Conservation (phyloP, 2,888 invertebrate genomes). For the Thymelicus lineola region DNA sequence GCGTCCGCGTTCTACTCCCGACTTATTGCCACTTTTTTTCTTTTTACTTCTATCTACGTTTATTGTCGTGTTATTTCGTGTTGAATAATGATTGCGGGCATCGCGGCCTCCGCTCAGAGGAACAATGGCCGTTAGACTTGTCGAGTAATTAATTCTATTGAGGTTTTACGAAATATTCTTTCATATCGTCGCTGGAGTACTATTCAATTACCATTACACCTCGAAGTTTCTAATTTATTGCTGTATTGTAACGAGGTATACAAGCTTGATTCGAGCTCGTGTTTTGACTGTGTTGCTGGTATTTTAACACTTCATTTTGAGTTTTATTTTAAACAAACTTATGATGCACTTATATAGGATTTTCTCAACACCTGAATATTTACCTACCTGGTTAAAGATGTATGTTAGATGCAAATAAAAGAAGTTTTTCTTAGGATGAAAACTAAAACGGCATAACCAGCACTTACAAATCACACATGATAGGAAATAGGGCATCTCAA, state of each 20-base stretch:
- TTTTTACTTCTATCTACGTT: constrained; percentile 39
- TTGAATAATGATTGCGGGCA: constrained; percentile 30
- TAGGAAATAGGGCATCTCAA: constrained; percentile 14
- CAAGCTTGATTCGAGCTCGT: not conserved
- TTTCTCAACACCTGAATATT: too few relatives aligned
- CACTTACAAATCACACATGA: not conserved
- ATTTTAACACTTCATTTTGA: too few relatives aligned
- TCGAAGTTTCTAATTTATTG: constrained; percentile 35
- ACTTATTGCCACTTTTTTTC: constrained; percentile 50
- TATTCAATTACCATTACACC: constrained; percentile 30
- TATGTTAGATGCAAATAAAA: not conserved
- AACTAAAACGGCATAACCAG: not conserved
- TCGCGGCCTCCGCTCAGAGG: constrained; percentile 21
- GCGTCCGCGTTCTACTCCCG: constrained; percentile 45
- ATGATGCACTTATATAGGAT: too few relatives aligned
- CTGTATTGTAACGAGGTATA: constrained; percentile 6
- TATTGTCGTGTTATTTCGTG: constrained; percentile 42
- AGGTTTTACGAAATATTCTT: constrained; percentile 22
- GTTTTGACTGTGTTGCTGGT: not conserved
- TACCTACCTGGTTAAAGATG: too few relatives aligned
- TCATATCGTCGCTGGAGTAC: constrained; percentile 31
- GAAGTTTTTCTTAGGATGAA: not conserved
- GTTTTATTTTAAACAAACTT: too few relatives aligned
- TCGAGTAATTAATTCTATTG: constrained; percentile 36
- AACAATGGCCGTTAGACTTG: constrained; percentile 31